A percentile compares a stretch with the other conserved stretches of the same genome.
Conservation (phyloP, 2,888 invertebrate species). For the Tethea ocularis region DNA sequence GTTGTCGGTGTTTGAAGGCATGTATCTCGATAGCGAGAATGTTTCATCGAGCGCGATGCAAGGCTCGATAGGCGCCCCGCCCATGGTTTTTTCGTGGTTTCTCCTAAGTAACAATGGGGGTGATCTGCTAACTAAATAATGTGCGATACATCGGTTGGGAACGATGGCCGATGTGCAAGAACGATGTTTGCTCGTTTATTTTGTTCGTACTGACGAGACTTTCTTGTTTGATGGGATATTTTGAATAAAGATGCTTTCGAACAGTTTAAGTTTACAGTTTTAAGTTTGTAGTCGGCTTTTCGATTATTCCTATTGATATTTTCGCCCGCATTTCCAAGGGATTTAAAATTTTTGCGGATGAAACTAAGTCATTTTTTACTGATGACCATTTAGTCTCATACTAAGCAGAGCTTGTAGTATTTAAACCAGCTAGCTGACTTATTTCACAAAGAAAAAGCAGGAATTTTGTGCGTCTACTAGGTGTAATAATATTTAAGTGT, state of each 20-base stretch:
- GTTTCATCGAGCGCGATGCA: conserved; percentile 78
- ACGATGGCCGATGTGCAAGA: conserved; percentile 53
- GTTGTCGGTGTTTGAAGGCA: conserved; percentile 66
- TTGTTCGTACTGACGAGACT: conserved; percentile 42
- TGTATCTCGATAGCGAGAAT: conserved; percentile 76
- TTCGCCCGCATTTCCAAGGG: too few species aligned
- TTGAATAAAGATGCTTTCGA: neutral
- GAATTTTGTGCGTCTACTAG: too few species aligned
- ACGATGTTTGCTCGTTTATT: conserved; percentile 59
- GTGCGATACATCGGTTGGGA: conserved; percentile 63
- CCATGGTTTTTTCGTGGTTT: conserved; percentile 82
- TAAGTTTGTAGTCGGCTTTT: neutral
- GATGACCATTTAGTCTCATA: too few species aligned
- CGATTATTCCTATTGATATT: neutral
- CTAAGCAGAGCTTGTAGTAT: too few species aligned
- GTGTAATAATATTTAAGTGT: too few species aligned
- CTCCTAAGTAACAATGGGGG: conserved; percentile 78
- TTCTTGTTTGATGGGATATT: conserved; percentile 33
- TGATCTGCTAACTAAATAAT: conserved; percentile 83
- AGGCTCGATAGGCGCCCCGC: conserved; percentile 73
- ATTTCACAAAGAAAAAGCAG: too few species aligned
- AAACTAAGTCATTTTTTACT: too few species aligned
- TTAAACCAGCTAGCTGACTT: too few species aligned
- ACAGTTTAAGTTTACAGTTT: neutral
- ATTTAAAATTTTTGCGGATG: too few species aligned